Evolutionary conservation across 2,888 invertebrate genomes (phyloP), one percentile per base, ranked within the genome.

Genomic region (Nemoura dubitans): DNA sequence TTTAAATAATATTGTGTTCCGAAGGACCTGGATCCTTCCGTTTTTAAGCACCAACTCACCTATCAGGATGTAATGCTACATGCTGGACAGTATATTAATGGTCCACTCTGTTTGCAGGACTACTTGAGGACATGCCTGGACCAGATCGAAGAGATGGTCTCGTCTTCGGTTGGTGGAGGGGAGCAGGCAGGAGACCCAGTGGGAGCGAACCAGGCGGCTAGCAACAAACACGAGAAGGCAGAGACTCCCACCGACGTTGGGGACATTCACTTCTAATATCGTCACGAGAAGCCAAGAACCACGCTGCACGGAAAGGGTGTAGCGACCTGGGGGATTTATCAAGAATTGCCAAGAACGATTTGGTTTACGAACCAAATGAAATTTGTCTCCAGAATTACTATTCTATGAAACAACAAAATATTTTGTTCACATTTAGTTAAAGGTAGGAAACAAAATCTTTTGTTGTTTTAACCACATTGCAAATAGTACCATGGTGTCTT

Each of bases 201-300:
- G 77, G n/a, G 26, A 6, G 83, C n/a, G 21, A 76, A 27, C 5
- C 81, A 29, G 29, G 42, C 81, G 7, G 81, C 86, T 36, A 36
- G 77, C 27, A 92, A 92, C 88, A 93, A 93, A 90, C 95, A 95
- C 92, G 95, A 94, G 92, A 95, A 95, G 91, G 95, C 97, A 89
- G 95, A 95, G 89, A 96, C 97, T 86, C 96, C 97, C 89, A 97
- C 97, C 89, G 97, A 97, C 92, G 95, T 97, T 89, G 94, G 96
- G 90, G 96, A 97, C 92, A 95, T 97, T 89, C 95, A 96, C 92
- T 96, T 96, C 92, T 96, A 88, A 88, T n/a, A 26, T 26, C n/a
- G 26, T 26, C 25, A 29, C 27, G 36, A 30, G 42, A 59, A 80
- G 21, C 59, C 21, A 80, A 10, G 28, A 29, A 81, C n/a, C n/a